A percentile compares a stretch with the other conserved stretches of the same genome.
phyloP scores from a whole-genome alignment of 2,797 vertebrate genomes.

The Periophthalmus magnuspinnatus region DNA sequence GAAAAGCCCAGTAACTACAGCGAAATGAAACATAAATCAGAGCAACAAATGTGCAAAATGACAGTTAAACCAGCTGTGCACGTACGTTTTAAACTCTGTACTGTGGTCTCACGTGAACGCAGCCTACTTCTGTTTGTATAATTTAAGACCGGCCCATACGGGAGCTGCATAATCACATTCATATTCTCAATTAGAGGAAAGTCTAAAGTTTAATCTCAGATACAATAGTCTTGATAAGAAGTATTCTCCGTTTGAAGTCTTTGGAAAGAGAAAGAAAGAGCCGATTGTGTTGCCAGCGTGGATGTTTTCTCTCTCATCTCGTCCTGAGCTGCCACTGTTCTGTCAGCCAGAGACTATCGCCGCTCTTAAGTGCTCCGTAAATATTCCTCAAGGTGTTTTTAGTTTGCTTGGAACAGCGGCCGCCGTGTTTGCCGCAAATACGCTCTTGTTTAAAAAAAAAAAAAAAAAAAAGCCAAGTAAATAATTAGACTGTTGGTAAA shows the following conservation, averaged over 20 bases:
- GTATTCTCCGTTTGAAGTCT: conserved; percentile 55
- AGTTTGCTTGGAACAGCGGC: conserved; percentile 41
- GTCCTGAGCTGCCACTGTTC: conserved; percentile 58
- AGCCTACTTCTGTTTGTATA: conserved; percentile 12
- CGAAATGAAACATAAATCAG: no score
- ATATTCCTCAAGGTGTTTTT: conserved; percentile 65
- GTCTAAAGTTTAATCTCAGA: conserved; percentile 37
- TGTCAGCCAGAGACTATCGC: conserved; percentile 50
- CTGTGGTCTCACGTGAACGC: background rate
- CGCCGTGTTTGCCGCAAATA: conserved; percentile 45
- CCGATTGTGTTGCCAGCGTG: conserved; percentile 31
- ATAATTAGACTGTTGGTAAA: conserved; percentile 49
- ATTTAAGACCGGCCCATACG: conserved; percentile 20
- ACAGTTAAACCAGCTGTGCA: no score
- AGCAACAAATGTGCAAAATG: no score
- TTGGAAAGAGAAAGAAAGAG: conserved; percentile 46
- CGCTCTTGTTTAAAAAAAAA: conserved; percentile 54
- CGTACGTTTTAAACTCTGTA: no score
- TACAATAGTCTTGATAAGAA: conserved; percentile 28
- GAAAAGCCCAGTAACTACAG: no score
- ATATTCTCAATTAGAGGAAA: conserved; percentile 34
- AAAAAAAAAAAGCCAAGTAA: conserved; percentile 31
- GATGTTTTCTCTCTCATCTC: conserved; percentile 57
- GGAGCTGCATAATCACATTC: conserved; percentile 17
- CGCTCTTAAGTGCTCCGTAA: conserved; percentile 58